Base-by-base conservation (phyloP, 2,888 invertebrate species). In the Smittia aterrima region DNA sequence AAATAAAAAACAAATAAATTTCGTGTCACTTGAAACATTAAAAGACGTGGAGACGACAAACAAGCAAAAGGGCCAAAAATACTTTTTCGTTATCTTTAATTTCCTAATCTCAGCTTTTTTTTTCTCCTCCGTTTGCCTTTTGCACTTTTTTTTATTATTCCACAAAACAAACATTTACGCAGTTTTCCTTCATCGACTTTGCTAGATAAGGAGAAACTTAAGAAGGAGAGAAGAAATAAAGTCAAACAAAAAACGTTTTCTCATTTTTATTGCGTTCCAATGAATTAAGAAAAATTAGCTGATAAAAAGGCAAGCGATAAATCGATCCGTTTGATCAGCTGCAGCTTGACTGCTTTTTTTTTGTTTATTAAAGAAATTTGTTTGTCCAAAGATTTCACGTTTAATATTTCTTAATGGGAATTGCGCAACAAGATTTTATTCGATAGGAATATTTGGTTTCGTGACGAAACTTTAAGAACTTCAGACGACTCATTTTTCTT, bases 311-410 rank as follows among this genome's bases (percentile, higher is more conserved):
- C n/a, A 4, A 58, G n/a, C 58, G 58, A 58, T 58, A 58, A 58
- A 58, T 58, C 58, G 58, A 58, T 58, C n/a, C 58, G 58, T 58
- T 58, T 58, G 58, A 58, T 58, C 58, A 58, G 58, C 58, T 58
- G 58, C 58, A 58, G 7, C 18, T 58, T 58, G 9, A 13, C 4
- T 47, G 47, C 4, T 3, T 47, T 47, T 11, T 47, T 47, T 47
- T 16, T 47, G 47, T 47, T 47, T 16, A n/a, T 47, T 11, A 47
- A 47, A 47, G 47, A 47, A 47, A n/a, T 47, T 47, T 47, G n/a
- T 47, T 47, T 47, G 47, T 47, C 11, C 47, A n/a, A n/a, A 47
- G 47, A 47, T 47, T 47, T 47, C 32, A 9, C 9, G 32, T 32
- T 32, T 32, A 32, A 32, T 32, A 32, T 32, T 32, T 32, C 9